phyloP scores from a whole-genome alignment of 2,113 vertebrate species.

The Pelobates fuscus region DNA sequence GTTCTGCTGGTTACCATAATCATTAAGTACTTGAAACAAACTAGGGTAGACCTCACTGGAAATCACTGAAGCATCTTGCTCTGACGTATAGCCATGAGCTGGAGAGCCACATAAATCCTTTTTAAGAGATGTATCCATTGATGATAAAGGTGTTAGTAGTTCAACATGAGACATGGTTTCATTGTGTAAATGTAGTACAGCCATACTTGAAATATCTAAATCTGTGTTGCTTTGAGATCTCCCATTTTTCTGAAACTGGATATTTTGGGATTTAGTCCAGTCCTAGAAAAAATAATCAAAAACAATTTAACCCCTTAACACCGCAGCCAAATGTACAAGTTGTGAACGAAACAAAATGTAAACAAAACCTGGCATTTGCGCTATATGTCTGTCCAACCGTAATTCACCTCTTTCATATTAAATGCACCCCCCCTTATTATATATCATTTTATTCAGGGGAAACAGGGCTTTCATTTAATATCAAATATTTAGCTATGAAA shows the following conservation, averaged over 20 bases:
- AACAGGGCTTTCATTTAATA: too few species aligned
- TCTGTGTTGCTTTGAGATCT: background rate
- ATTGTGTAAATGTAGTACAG: background rate
- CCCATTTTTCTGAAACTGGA: background rate
- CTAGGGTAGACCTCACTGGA: background rate
- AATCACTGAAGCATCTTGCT: background rate
- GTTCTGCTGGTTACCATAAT: background rate
- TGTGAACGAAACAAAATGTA: too few species aligned
- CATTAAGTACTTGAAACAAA: background rate
- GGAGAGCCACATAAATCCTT: background rate
- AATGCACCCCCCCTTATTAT: too few species aligned
- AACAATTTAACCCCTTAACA: too few species aligned
- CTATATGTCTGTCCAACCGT: too few species aligned
- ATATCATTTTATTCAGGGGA: too few species aligned
- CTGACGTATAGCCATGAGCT: too few species aligned
- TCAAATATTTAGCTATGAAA: too few species aligned
- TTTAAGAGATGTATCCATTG: background rate
- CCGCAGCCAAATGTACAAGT: too few species aligned
- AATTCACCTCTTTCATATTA: too few species aligned
- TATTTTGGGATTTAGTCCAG: conserved; percentile 23
- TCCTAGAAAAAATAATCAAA: conserved; percentile 14
- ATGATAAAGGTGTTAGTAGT: background rate
- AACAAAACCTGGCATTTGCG: too few species aligned
- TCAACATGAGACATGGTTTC: conserved; percentile 3
- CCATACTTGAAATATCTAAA: background rate